Base-by-base conservation (phyloP, 2,888 invertebrate genomes). In the Druceiella hillmani region DNA sequence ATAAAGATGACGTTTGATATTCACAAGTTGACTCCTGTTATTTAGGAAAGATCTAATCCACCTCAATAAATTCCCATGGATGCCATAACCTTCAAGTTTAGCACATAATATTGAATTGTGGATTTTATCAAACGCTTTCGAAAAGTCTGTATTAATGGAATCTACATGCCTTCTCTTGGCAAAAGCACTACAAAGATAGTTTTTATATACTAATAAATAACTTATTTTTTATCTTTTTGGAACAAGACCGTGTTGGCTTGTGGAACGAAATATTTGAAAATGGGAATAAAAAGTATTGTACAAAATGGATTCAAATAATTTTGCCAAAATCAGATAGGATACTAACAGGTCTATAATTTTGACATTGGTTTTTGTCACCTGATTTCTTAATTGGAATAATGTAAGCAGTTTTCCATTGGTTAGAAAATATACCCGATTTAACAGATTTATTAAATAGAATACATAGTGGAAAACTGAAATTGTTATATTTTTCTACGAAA, bases 311-410 rank as follows among this genome's bases (percentile, higher is more conserved):
- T 46, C 46, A 12, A 46, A 38, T 4, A 44, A 3, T 24, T 45
- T n/a, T 45, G 1, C 31, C 40, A 9, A 36, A 16, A 13, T 34
- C 25, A 17, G 37, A 38, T 4, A 45, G 22, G 7, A 44, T 41
- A 3, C 44, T 43, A 10, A 45, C 40, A 5, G 44, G 44, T 11
- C 45, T 38, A 14, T 44, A 43, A 14, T 41, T 43, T 9, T 9
- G 2, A 6, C 40, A 39, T 4, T 36, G 10, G 10, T 4, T 22
- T 4, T 7, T 5, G 12, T 37, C 40, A 6, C 43, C 44, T 6
- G 29, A 32, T 22, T 47, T 47, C n/a, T 25, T 24, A 9, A 45
- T 39, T 1, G 47, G 43, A 1, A 36, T 35, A 10, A 47, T 10
- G 11, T 32, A 12, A 3, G 41, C 45, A 3, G 3, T 16, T 26